Evolutionary conservation across 2,797 vertebrate species (phyloP).

Genomic region (Anguilla pacifica): DNA sequence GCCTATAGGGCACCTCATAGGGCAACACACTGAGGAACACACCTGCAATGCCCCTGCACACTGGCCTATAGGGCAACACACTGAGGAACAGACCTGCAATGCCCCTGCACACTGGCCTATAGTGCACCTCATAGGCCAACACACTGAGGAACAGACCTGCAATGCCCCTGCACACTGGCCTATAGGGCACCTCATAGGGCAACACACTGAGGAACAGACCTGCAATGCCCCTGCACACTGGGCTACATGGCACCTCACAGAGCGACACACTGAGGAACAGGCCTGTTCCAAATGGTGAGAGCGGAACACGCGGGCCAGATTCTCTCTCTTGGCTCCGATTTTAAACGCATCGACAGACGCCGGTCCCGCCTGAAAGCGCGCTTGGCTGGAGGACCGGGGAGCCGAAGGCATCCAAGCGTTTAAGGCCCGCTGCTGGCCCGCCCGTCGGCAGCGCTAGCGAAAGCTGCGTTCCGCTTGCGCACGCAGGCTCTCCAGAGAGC

Average conservation of each 20-base stretch:
- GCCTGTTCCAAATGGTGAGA: not conserved
- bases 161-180: not conserved
- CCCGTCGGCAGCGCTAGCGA: not conserved
- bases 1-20: not conserved
- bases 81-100: not conserved
- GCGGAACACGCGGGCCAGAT: not conserved
- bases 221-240: not conserved
- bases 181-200: not conserved
- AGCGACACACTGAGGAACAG: not conserved
- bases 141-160: not conserved
- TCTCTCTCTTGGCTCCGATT: not conserved
- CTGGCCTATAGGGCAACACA: not conserved
- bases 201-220: not conserved
- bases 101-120: not conserved
- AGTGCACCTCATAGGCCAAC: not conserved
- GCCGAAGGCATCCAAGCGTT: conserved; percentile 12
- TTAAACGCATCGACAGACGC: not conserved
- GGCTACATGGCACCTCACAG: not conserved
- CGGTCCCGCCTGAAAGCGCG: not conserved
- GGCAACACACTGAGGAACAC: not conserved
- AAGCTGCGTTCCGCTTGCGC: not conserved
- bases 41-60: not conserved
- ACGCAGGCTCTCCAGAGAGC: not conserved
- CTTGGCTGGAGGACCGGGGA: conserved; percentile 12
- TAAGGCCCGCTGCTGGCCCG: not conserved